Evolutionary conservation across 2,888 invertebrate genomes (phyloP), one percentile per base, ranked within the genome.

Genomic region (Nomada ferruginata): DNA sequence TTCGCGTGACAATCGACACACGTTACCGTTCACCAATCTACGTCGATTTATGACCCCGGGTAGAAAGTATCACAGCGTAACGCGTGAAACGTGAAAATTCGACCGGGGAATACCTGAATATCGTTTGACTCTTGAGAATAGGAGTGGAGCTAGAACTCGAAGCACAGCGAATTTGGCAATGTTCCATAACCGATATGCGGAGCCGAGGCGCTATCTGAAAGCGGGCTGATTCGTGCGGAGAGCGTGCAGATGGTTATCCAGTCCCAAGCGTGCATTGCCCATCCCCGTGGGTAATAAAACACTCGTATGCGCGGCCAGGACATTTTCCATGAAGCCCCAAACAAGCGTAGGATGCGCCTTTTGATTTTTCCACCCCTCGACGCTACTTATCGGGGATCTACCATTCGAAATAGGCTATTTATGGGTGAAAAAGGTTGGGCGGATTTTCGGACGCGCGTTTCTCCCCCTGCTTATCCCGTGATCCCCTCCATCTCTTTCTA

Each of bases 381-480:
- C 65, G 59, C 83, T 81, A 84, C 89, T 90, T 91, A 91, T 91
- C 91, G 85, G 73, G 82, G 85, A 92, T 92, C 90, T 90, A 89
- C 86, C 86, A 88, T 88, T 85, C 90, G 89, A 88, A 91, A 91
- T 90, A 85, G 89, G 82, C 91, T 91, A 92, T 92, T 92, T 91
- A 91, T 87, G 90, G 86, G 11, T 83, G 79, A 70, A 75, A 85
- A 80, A 77, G 79, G 83, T 64, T 66, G 76, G 72, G 65, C 50
- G 76, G 79, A 82, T 79, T 69, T 78, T 68, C 61, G 23, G 65
- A 66, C 66, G 55, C 82, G 66, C 74, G 1, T 61, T 36, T 66
- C 26, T 55, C 20, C 61, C 63, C 70, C 65, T 29, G 78, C 42
- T 72, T 63, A 78, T 71, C 71, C 77, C 18, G 52, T 61, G 70